Conservation (phyloP, 2,113 vertebrate genomes). For the Hemichromis elongatus region DNA sequence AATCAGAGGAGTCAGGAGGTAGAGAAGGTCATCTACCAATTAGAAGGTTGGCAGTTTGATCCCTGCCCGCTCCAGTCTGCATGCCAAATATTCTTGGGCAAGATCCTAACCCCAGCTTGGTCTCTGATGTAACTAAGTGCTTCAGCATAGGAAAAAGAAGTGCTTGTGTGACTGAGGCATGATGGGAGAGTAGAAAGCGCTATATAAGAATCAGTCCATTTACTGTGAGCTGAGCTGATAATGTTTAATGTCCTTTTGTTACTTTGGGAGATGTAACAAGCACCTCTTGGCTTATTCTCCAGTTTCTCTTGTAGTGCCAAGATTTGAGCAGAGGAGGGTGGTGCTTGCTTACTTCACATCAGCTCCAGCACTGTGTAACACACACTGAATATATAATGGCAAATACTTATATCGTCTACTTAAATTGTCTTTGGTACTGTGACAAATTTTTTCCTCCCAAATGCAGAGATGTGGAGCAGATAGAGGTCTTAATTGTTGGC, state of each 20-base stretch:
- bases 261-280: background rate
- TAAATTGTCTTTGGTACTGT: background rate
- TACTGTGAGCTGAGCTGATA: background rate
- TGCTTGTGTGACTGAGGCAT: background rate
- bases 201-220: background rate
- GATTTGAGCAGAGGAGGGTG: slow-evolving; percentile 37
- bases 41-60: background rate
- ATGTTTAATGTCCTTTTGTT: background rate
- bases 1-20: background rate
- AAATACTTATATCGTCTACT: background rate
- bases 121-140: background rate
- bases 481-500: background rate
- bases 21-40: background rate
- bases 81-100: background rate
- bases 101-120: background rate
- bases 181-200: background rate
- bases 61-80: background rate
- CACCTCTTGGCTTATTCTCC: background rate
- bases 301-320: slow-evolving; percentile 21
- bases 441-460: background rate
- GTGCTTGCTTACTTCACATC: background rate
- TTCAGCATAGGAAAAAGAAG: rapidly evolving
- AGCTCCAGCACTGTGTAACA: background rate
- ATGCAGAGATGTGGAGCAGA: background rate
- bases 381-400: background rate